These are phyloP conservation scores for Galeopsomyia nigrocyanea DNA, from an alignment of 2,888 invertebrate species.

Conservation along the genomic window DNA sequence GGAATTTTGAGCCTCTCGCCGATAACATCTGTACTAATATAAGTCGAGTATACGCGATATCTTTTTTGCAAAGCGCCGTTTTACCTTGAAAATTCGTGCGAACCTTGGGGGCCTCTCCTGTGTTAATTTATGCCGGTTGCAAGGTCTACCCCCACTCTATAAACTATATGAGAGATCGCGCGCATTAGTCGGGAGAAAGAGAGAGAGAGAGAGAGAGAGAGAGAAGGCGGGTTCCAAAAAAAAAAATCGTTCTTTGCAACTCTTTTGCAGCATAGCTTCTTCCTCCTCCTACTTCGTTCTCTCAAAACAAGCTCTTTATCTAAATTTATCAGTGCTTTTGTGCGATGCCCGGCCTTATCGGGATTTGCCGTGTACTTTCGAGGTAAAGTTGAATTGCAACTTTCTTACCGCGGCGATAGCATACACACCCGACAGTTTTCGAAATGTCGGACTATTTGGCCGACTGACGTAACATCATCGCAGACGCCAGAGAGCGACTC, in stretches of 20 bases:
- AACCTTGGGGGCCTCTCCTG: constrained; percentile 29
- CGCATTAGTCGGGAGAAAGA: not conserved
- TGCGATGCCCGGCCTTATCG: constrained; percentile 55
- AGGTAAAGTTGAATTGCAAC: constrained; percentile 46
- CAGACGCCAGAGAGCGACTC: not conserved
- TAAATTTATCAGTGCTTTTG: constrained; percentile 60
- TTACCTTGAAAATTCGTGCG: constrained; percentile 35
- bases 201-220: constrained; percentile 2
- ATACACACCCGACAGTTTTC: constrained; percentile 35
- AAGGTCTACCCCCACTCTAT: constrained; percentile 19
- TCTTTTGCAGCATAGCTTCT: constrained; percentile 39
- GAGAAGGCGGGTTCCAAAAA: not conserved
- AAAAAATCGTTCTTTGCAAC: constrained; percentile 47
- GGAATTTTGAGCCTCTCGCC: constrained; percentile 13
- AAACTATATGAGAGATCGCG: not conserved
- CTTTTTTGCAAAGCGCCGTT: not conserved
- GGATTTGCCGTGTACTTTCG: constrained; percentile 52
- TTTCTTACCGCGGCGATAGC: constrained; percentile 18
- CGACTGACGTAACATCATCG: not conserved
- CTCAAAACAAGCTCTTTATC: constrained; percentile 59
- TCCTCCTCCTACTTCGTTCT: constrained; percentile 48
- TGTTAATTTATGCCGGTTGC: constrained; percentile 32
- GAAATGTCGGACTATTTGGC: constrained; percentile 40
- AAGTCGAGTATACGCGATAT: not conserved
- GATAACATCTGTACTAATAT: constrained; percentile 44